A percentile compares a stretch with the other conserved stretches of the same genome.
phyloP scores from a whole-genome alignment of 2,113 vertebrate genomes.

The Podarcis raffonei region DNA sequence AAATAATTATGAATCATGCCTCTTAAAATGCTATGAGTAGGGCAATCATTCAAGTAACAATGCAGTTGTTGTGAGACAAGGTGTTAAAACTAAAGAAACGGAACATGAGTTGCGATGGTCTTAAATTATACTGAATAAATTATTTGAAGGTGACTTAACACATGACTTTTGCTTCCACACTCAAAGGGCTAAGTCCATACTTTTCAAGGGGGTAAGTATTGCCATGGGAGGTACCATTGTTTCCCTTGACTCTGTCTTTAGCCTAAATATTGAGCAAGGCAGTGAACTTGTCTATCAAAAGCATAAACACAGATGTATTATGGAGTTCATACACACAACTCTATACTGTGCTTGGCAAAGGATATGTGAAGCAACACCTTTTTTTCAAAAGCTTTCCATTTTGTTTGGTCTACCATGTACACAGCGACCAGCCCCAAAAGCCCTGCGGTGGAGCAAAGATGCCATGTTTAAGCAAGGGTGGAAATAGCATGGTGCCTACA shows the following conservation, averaged over 20 bases:
- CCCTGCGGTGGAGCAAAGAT: neutral
- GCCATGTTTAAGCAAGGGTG: neutral
- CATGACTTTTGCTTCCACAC: neutral
- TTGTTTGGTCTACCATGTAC: neutral
- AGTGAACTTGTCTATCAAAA: neutral
- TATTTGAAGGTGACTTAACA: neutral
- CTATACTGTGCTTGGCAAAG: neutral
- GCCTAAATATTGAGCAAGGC: neutral
- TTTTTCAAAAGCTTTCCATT: neutral
- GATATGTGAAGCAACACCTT: neutral
- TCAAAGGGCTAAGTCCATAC: too few relatives aligned
- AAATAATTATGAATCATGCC: neutral
- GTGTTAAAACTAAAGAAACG: neutral
- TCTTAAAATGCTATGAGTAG: neutral
- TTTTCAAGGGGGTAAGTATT: neutral
- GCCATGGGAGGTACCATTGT: neutral
- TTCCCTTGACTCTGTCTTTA: neutral
- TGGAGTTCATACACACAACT: neutral
- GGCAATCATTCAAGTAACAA: neutral
- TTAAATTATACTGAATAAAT: neutral
- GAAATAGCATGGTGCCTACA: neutral
- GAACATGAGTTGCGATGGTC: neutral
- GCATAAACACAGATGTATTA: neutral
- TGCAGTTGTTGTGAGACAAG: too few relatives aligned
- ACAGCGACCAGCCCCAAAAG: neutral